Conservation (phyloP, 2,888 invertebrate species). For the Linnaemya vulpina region DNA sequence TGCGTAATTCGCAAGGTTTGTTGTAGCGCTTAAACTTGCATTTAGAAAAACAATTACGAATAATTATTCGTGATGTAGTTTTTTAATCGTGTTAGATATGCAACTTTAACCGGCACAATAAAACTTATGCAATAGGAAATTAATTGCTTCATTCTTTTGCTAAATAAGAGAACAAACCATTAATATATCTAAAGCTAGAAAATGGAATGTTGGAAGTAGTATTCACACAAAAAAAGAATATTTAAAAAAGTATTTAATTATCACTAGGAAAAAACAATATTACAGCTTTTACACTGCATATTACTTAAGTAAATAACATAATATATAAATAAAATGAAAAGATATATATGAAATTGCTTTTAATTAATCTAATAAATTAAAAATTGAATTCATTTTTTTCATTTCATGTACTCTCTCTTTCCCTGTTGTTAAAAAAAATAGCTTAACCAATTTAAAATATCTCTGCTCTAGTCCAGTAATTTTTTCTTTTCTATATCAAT, state of each 20-base stretch:
- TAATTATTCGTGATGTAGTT: too few relatives aligned
- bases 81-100: conserved; percentile 12
- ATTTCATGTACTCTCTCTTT: neutral
- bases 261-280: conserved; percentile 23
- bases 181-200: neutral
- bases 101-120: neutral
- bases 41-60: too few relatives aligned
- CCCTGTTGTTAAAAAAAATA: neutral
- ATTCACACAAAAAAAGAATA: conserved; percentile 15
- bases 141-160: too few relatives aligned
- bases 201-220: conserved; percentile 48
- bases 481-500: conserved; percentile 13
- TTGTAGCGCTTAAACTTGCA: too few relatives aligned
- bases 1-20: too few relatives aligned
- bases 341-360: neutral
- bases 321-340: conserved; percentile 7
- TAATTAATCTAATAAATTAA: neutral
- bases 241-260: conserved; percentile 2
- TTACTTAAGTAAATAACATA: conserved; percentile 28
- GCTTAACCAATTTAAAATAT: too few relatives aligned
- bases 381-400: neutral
- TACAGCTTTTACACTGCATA: conserved; percentile 44
- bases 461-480: neutral
- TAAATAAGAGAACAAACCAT: conserved; percentile 32
- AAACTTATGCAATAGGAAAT: too few relatives aligned